Evolutionary conservation across 2,888 invertebrate genomes (phyloP).

Genomic region (Torymus aiolomorphi): DNA sequence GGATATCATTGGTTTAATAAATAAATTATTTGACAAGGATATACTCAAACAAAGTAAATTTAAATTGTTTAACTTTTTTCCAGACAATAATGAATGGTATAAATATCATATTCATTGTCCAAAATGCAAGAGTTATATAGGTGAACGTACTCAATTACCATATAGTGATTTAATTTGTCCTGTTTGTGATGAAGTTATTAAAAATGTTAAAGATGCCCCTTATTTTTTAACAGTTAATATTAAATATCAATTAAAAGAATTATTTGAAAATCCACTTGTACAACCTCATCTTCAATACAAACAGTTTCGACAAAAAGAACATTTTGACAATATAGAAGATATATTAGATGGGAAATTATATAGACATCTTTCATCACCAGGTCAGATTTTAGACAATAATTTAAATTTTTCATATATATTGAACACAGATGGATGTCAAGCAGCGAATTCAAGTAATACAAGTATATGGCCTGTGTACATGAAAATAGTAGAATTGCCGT

Average conservation of each 20-base stretch:
- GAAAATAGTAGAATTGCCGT: conserved; percentile 12
- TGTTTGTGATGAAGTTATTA: conserved; percentile 27
- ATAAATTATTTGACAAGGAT: conserved; percentile 40
- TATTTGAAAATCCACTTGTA: conserved; percentile 19
- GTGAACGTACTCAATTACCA: not conserved
- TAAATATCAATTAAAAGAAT: conserved; percentile 6
- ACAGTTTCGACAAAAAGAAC: conserved; percentile 41
- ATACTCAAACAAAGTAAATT: conserved; percentile 31
- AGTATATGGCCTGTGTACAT: conserved; percentile 52
- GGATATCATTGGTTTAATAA: conserved; percentile 38
- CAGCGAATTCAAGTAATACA: conserved; percentile 20
- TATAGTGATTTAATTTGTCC: not conserved
- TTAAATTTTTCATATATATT: conserved; percentile 43
- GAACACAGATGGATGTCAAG: conserved; percentile 54
- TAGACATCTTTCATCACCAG: conserved; percentile 26
- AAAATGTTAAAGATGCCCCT: not conserved
- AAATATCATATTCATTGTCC: conserved; percentile 42
- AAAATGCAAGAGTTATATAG: conserved; percentile 23
- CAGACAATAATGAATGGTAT: conserved; percentile 23
- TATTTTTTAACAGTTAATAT: conserved; percentile 5
- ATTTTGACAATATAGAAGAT: no score
- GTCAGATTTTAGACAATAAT: not conserved
- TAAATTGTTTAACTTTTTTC: conserved; percentile 28
- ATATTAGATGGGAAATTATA: no score
- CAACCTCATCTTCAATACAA: conserved; percentile 14